These are phyloP conservation scores for Zaprionus davidi DNA, from an alignment of 1,140 invertebrate species.

Conservation along the genomic window DNA sequence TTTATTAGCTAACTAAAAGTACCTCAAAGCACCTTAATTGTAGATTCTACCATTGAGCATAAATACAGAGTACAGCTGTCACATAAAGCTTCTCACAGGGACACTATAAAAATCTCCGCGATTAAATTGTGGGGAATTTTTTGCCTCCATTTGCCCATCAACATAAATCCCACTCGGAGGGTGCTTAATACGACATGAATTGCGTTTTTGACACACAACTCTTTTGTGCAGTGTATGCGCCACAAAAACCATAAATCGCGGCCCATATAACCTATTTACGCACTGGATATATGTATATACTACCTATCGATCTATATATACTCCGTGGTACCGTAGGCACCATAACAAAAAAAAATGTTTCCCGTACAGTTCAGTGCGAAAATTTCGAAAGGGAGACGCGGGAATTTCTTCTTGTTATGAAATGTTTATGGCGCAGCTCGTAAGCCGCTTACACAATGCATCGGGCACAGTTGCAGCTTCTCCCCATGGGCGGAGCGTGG, in stretches of 20 bases:
- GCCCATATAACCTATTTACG: slow-evolving; percentile 8
- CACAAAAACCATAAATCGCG: slow-evolving; percentile 2
- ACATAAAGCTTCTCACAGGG: neutral
- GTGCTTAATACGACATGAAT: slow-evolving; percentile 7
- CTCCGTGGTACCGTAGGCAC: neutral
- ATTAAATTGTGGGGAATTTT: neutral
- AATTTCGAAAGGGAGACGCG: neutral
- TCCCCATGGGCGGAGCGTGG: neutral
- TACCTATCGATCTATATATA: slow-evolving; percentile 5
- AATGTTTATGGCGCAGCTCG: slow-evolving; percentile 13
- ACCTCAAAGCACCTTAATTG: neutral
- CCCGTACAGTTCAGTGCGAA: neutral
- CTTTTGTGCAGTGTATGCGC: neutral
- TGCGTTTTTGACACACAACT: neutral
- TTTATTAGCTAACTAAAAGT: neutral
- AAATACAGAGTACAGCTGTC: neutral
- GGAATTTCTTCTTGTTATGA: slow-evolving; percentile 6
- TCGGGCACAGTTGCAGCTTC: neutral
- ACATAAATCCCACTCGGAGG: neutral
- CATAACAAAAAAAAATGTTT: neutral
- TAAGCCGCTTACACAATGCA: slow-evolving; percentile 25
- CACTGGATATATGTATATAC: slow-evolving; percentile 4
- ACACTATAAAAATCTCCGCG: neutral
- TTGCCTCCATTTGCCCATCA: neutral
- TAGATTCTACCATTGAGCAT: no score